Evolutionary conservation across 64 coral and sea anemone species (phyloP).

Genomic region (Stichodactyla mertensii): DNA sequence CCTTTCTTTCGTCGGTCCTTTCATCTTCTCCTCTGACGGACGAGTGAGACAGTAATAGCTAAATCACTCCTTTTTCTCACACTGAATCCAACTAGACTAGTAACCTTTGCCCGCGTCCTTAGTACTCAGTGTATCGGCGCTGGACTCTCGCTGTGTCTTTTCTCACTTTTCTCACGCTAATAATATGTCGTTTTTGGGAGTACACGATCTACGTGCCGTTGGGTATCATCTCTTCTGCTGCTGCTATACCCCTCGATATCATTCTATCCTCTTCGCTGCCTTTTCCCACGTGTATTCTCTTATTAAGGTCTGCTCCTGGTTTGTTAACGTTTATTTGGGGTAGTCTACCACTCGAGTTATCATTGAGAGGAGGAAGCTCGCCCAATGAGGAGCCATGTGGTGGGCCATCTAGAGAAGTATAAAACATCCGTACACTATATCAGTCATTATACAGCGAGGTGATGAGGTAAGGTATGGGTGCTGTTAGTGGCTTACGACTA

Average conservation of each 20-base stretch:
- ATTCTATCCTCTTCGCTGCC: constrained; percentile 44
- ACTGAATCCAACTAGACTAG: too few relatives aligned
- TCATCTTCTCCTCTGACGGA: neutral
- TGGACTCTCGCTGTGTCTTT: neutral
- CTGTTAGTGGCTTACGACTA: too few relatives aligned
- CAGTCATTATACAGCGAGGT: too few relatives aligned
- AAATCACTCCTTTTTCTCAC: too few relatives aligned
- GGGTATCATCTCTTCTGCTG: constrained; percentile 10
- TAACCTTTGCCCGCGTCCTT: too few relatives aligned
- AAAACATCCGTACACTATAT: neutral
- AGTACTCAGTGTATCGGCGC: neutral
- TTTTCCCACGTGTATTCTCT: constrained; percentile 28
- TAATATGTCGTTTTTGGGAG: neutral
- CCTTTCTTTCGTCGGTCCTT: neutral
- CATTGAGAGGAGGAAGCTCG: neutral
- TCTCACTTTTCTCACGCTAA: neutral
- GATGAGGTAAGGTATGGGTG: too few relatives aligned
- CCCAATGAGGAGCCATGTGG: neutral
- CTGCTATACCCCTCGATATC: constrained; percentile 40
- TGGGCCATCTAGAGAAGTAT: constrained; percentile 10
- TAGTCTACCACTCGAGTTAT: constrained; percentile 9
- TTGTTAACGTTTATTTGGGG: constrained; percentile 33
- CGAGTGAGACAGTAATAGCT: neutral
- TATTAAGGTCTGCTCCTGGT: constrained; percentile 29
- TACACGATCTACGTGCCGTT: constrained; percentile 24